Evolutionary conservation across 2,113 vertebrate species (phyloP).

Genomic region (Vulpes vulpes): DNA sequence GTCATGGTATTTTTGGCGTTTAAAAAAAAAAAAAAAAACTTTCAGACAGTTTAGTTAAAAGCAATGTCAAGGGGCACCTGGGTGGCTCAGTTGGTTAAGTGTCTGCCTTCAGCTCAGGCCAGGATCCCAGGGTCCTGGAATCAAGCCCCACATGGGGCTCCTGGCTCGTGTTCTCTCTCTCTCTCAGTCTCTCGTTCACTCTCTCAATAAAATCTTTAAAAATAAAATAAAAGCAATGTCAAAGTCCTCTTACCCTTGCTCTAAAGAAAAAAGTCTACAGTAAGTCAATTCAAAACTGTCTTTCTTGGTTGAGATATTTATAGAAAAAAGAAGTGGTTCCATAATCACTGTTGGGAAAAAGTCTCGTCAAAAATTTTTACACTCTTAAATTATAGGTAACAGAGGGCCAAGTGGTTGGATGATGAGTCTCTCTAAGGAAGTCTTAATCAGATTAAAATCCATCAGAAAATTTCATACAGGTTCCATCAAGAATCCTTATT

Average conservation of each 20-base stretch:
- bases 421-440: slow-evolving; percentile 4
- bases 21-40: neutral
- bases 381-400: neutral
- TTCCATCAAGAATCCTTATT: neutral
- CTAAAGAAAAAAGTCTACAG: neutral
- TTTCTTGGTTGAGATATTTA: neutral
- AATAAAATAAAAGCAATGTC: neutral
- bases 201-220: no score
- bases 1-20: neutral
- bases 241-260: neutral
- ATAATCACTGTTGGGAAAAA: neutral
- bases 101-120: no score
- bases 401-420: neutral
- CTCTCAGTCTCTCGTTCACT: no score
- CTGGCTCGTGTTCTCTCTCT: no score
- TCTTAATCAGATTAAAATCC: slow-evolving; percentile 41
- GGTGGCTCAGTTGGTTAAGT: no score
- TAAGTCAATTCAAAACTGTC: neutral
- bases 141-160: no score
- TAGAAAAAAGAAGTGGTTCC: slow-evolving; percentile 52
- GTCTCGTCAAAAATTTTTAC: slow-evolving; percentile 2
- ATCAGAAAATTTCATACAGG: neutral
- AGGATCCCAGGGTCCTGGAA: no score
- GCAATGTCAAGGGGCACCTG: neutral
- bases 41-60: slow-evolving; percentile 26